Base-by-base conservation (phyloP, 2,888 invertebrate species). In the Willowsia nigromaculata region DNA sequence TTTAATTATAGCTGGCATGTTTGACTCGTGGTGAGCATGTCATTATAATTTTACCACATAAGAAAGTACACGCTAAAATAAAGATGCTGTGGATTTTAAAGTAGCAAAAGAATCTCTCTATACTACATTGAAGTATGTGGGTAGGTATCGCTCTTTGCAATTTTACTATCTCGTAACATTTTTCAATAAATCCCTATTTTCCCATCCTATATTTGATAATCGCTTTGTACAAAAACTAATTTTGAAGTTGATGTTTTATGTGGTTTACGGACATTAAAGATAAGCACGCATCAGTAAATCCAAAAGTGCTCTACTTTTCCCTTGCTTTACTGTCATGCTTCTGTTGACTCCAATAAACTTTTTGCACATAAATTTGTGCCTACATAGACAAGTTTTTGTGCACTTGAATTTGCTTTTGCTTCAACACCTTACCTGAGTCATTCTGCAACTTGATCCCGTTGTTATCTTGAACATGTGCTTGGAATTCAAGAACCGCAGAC, bases 401-500 rank as follows among this genome's bases (percentile, higher is more conserved):
- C n/a, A n/a, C n/a, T n/a, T n/a, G n/a, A n/a, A n/a, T n/a, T n/a
- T n/a, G n/a, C n/a, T n/a, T n/a, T n/a, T n/a, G n/a, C n/a, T n/a
- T n/a, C n/a, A n/a, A n/a, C n/a, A n/a, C 68, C 85, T 50, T 88
- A 93, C 93, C 92, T 68, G 92, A 91, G 78, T 93, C 96, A 62
- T 95, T 94, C 93, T 97, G 97, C 0, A 94, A 91, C 27, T 91
- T 95, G 90, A 95, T 95, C 0, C 96, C 97, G 93, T 97, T 96
- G 1, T 95, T 90, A 93, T 97, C 97, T 25, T 94, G 94, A 0
- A 96, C 97, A 94, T 96, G 95, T 0, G 97, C 95, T 0, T 96
- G 96, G n/a, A 97, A 94, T 90, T 96, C 96, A 0, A 97, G 95
- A 6, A 96, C 96, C 0, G 97, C 96, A 0, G 96, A 96, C 91